phyloP scores from a whole-genome alignment of 2,888 invertebrate species.

The Caenorhabditis sulstoni region DNA sequence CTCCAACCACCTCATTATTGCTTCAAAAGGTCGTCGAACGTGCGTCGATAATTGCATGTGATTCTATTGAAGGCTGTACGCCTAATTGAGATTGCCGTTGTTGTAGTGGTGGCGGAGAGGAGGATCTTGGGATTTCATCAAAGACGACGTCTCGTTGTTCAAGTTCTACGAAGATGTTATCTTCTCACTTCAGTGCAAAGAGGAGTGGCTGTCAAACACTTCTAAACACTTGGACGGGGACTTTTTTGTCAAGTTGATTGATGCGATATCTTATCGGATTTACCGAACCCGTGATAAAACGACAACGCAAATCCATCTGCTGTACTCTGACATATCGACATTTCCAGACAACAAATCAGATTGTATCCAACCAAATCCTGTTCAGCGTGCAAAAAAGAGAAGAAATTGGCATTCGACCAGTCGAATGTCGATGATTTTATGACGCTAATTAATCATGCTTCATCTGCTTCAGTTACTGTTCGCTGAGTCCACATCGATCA shows the following conservation, averaged over 20 bases:
- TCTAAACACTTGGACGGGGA: not conserved
- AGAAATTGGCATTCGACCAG: not conserved
- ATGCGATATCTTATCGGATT: constrained; percentile 8
- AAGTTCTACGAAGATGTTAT: constrained; percentile 50
- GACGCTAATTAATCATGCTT: constrained; percentile 15
- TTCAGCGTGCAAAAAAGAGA: not conserved
- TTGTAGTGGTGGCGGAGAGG: too few relatives aligned
- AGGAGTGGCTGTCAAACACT: constrained; percentile 30
- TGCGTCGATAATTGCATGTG: constrained; percentile 41
- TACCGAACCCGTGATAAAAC: not conserved
- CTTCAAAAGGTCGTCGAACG: constrained; percentile 42
- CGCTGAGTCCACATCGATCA: not conserved
- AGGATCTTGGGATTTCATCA: constrained; percentile 32
- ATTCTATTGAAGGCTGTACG: not conserved
- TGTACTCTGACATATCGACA: not conserved
- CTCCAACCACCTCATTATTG: constrained; percentile 38
- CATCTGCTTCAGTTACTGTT: not conserved
- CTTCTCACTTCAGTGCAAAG: constrained; percentile 27
- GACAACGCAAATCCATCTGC: not conserved
- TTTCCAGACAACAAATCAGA: not conserved
- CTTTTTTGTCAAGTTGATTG: constrained; percentile 19
- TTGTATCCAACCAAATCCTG: not conserved
- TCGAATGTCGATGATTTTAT: not conserved
- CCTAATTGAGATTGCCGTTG: constrained; percentile 21
- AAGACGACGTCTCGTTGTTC: constrained; percentile 44